Evolutionary conservation across 2,797 vertebrate species (phyloP), one percentile per base, ranked within the genome.

Genomic region (Sebastiscus albofasciatus): DNA sequence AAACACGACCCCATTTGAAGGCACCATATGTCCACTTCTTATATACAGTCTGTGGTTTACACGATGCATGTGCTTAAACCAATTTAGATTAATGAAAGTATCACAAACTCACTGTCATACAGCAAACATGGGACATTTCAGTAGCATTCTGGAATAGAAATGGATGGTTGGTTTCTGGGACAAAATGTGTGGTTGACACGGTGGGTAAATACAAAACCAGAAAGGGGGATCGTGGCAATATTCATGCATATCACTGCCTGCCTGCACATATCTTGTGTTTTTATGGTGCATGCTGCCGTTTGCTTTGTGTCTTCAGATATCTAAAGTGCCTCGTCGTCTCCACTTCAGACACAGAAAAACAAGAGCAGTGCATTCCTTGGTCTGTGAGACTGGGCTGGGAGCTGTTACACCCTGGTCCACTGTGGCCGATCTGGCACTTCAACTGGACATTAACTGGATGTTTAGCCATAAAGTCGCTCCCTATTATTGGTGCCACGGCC

Each of bases 381-480:
- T 77, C 9, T 42, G 22, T 75, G 80, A 20, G 72, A 29, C 67
- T 52, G 79, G 71, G 49, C 20, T n/a, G 49, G 49, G 20, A 20
- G 18, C 49, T 20, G 84, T 77, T 71, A 78, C 87, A 68, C 76
- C 83, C 81, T 24, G 20, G 29, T 67, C 85, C 77, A 16, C 70
- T 81, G 86, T 70, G 86, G 87, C 80, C 62, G 27, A 59, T 81
- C 83, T 88, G 83, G 85, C 72, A 14, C 72, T 75, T 36, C 6
- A 77, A 75, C 79, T 74, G 72, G 76, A 87, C 81, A 61, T 77
- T 62, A 82, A 73, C 60, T 77, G 34, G 52, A 83, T 24, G 24
- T 75, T 79, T 36, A 12, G 62, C 81, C 61, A 52, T 9, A 12
- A 60, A 62, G 65, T 31, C 3, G 9, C 70, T 64, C 10, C 29